Base-by-base conservation (phyloP, 2,113 vertebrate genomes). In the Varanus salvator region DNA sequence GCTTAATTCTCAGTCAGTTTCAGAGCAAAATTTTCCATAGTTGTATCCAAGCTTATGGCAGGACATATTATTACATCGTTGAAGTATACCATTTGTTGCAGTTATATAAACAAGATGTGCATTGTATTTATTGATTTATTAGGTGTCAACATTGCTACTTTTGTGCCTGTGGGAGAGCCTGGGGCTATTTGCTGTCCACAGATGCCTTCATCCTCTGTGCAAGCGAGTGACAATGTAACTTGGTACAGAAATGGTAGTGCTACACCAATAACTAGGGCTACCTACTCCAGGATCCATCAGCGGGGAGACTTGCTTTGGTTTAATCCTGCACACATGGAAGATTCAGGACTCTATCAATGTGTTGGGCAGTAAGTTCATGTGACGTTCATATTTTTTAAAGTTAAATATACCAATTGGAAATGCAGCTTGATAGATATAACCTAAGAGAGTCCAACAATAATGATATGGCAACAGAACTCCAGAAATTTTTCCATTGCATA, bases 281-380 rank as follows among this genome's bases (percentile, higher is more conserved):
- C 85, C 90, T 17, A 90, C 0, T 92, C 95, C 25, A 96, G 96
- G 71, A 90, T 98, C 91, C 94, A 98, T 88, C 95, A 98, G 66
- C 74, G 48, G 5, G 60, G 94, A 7, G 94, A 94, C 7, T 93
- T 93, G 8, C 97, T 99, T 87, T 98, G 98, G 98, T 96, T 99
- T 93, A 96, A 98, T 14, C 98, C 97, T 71, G 87, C 96, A 72
- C 54, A 8, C 0, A 60, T 95, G 74, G 96, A 97, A 31, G 98
- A 98, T 54, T 92, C 95, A 0, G 98, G 98, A 11, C 77, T 93
- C 31, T 99, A 99, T 90, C 94, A 96, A 48, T 98, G 96, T 87
- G 15, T 88, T 27, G 14, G 98, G 88, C 98, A 98, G 99, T 98
- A 96, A 97, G 96, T n/a, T 48, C 12, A 4, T 64, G 31, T 72